Evolutionary conservation across 1,140 invertebrate species (phyloP), one percentile per base, ranked within the genome.

Genomic region (Drosophila varians): DNA sequence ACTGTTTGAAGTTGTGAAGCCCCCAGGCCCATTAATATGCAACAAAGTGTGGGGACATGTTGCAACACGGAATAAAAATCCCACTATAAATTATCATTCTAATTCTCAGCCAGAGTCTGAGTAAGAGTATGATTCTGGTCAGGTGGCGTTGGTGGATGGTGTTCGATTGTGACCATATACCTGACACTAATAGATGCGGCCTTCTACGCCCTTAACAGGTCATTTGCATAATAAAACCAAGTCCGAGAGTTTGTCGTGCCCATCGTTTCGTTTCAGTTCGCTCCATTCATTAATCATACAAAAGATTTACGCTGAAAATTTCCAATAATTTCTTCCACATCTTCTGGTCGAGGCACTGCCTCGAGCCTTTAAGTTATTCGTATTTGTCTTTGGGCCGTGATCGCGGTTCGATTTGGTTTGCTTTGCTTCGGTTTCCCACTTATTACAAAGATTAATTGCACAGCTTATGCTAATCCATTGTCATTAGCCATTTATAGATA

Each of bases 371-470:
- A 18, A 65, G 70, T 45, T 38, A 28, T 62, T 60, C 58, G 14
- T 38, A 26, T 78, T 74, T 74, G 72, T 74, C 45, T 80, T 57
- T 57, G 74, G 34, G 12, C 60, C 31, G 25, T 12, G 36, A 16
- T 38, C 36, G 12, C 36, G 34, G 34, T n/a, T n/a, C 18, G 43
- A 34, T 23, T 58, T 36, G 45, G 21, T 31, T 69, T 48, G 46
- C 38, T 47, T 51, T 64, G 80, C 53, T 68, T 84, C 46, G 80
- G 72, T 84, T 79, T 84, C 82, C 82, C 82, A 84, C 71, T 84
- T 84, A 76, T 86, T 76, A 84, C 80, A 73, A 84, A 84, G 79
- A 84, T 84, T 84, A 84, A 84, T 84, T 86, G 57, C 80, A 78
- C 54, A 77, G 80, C 72, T 84, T 84, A 84, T 76, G 82, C 79